Conservation (phyloP, 2,113 vertebrate genomes). For the Malaclemys terrapin region DNA sequence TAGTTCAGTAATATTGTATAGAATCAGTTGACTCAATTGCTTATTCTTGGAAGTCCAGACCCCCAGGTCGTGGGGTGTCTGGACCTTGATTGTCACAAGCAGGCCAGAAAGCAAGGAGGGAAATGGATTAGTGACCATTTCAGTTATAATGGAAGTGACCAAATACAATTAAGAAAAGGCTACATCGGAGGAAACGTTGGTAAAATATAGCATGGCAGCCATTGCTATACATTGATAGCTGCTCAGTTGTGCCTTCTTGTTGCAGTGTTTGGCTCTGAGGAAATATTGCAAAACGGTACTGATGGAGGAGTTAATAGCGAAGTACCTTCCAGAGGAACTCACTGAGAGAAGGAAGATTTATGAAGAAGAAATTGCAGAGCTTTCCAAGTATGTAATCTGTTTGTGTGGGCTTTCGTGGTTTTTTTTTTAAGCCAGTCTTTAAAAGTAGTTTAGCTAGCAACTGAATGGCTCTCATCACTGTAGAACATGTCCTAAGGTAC, state of each 20-base stretch:
- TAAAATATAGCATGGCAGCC: not conserved
- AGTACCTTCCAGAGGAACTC: constrained; percentile 90
- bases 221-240: not conserved
- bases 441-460: not conserved
- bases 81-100: not conserved
- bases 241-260: not conserved
- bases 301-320: constrained; percentile 91
- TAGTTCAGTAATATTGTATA: not conserved
- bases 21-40: not conserved
- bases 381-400: constrained; percentile 88
- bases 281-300: constrained; percentile 88
- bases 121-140: not conserved
- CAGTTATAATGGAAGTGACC: not conserved
- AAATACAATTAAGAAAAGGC: not conserved
- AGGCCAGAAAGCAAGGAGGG: not conserved
- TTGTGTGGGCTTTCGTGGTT: not conserved
- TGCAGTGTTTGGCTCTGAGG: constrained; percentile 89
- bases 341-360: constrained; percentile 87
- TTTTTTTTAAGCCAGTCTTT: not conserved
- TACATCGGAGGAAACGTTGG: not conserved
- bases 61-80: not conserved
- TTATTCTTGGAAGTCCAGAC: not conserved
- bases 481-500: not conserved
- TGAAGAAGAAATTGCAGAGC: constrained; percentile 93
- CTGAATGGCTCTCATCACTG: not conserved